Evolutionary conservation across 2,888 invertebrate genomes (phyloP).

Genomic region (Pterostichus niger): DNA sequence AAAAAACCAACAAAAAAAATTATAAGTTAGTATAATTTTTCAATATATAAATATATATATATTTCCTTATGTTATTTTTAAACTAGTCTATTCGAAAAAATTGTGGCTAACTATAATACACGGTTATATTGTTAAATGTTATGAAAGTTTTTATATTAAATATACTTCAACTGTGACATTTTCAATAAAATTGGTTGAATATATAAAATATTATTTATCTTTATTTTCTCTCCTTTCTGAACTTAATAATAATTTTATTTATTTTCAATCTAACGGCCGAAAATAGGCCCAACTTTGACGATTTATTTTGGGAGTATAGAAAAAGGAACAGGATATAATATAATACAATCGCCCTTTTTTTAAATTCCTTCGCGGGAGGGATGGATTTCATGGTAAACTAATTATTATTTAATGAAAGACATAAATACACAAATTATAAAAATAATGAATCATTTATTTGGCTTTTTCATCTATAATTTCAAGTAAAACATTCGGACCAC

Average conservation of each 20-base stretch:
- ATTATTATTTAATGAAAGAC: not conserved
- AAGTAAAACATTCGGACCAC: constrained; percentile 45
- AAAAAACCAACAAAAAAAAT: constrained; percentile 20
- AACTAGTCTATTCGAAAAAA: constrained; percentile 63
- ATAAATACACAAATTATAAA: not conserved
- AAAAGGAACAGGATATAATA: too few relatives aligned
- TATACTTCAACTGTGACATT: constrained; percentile 66
- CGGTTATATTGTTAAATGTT: constrained; percentile 66
- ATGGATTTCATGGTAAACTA: too few relatives aligned
- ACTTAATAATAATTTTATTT: too few relatives aligned
- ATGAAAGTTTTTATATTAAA: constrained; percentile 66
- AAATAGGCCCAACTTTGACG: too few relatives aligned
- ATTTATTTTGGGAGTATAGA: too few relatives aligned
- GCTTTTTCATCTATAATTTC: constrained; percentile 52
- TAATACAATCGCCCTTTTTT: too few relatives aligned
- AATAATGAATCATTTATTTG: constrained; percentile 39
- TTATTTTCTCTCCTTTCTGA: not conserved
- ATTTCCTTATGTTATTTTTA: constrained; percentile 59
- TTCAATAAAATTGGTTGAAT: constrained; percentile 66
- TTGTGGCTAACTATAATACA: constrained; percentile 63
- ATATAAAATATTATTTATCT: constrained; percentile 48
- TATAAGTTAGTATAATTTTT: constrained; percentile 59
- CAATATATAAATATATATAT: constrained; percentile 58
- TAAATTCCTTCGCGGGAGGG: too few relatives aligned
- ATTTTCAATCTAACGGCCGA: too few relatives aligned